Evolutionary conservation across 2,888 invertebrate species (phyloP), one percentile per base, ranked within the genome.

Genomic region (Tenthredo amoena): DNA sequence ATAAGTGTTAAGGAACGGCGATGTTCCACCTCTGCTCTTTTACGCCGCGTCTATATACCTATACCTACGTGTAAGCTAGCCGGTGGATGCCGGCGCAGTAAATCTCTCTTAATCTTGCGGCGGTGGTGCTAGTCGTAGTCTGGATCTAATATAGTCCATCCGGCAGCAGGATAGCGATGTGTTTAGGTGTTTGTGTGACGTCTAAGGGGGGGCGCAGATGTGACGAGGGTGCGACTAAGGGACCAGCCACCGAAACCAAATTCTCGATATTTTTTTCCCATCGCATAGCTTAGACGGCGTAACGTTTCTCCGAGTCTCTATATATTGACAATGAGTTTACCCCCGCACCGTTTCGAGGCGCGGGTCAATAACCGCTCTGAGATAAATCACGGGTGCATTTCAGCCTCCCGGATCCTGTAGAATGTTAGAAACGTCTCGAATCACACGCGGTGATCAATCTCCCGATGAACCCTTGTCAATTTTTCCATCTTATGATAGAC

Each of bases 1-100:
- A 43, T 21, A 74, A 43, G 40, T 74, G 21, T 40, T 40, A 12
- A 74, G 55, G 74, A 43, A 43, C 40, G 74, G 74, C 26, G 74
- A 26, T 26, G 21, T 74, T 77, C 77, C 26, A 77, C 55, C 77
- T 77, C 77, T 55, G 77, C 77, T 55, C 77, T 77, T 77, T 55
- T 21, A 18, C 77, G 77, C 31, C 31, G 76, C 26, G 15, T 43
- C 18, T 26, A 26, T 26, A 26, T 31, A 31, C 47, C 4, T 21
- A 43, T 43, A 34, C 15, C 7, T 58, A 58, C 7, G 58, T 62
- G 26, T 62, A 26, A 34, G 71, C 18, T 34, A 68, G 12, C 62
- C 26, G 62, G 26, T 21, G 26, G 26, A 62, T 21, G 62, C 62
- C 77, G 50, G 18, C 31, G 77, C 50, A 50, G 55, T 77, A 77